phyloP scores from a whole-genome alignment of 2,797 vertebrate genomes.

The Epinephelus awoara region DNA sequence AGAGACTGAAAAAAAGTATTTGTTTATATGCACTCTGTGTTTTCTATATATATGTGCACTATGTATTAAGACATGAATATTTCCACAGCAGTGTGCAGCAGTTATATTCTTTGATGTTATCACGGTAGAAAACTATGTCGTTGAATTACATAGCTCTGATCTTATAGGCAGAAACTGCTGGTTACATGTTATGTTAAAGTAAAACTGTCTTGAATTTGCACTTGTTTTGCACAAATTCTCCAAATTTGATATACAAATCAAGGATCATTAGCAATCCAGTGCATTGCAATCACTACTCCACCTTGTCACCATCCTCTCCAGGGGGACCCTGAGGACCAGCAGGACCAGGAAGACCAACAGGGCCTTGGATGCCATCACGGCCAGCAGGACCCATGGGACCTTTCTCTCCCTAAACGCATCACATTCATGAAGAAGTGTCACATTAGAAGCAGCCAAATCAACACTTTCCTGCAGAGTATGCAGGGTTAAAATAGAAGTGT shows the following conservation, averaged over 20 bases:
- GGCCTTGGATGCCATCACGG: constrained; percentile 96
- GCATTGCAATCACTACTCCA: constrained; percentile 56
- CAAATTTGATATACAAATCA: background rate
- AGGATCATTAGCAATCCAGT: background rate
- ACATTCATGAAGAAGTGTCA: constrained; percentile 8
- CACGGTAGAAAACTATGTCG: background rate
- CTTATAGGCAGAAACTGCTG: background rate
- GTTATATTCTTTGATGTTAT: background rate
- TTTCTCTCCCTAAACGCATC: constrained; percentile 93
- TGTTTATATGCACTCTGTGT: background rate
- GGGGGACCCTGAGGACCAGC: constrained; percentile 97
- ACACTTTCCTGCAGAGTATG: background rate
- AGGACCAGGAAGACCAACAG: constrained; percentile 96
- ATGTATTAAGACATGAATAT: background rate
- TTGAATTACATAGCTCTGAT: background rate
- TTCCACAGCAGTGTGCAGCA: background rate
- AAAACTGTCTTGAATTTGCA: background rate
- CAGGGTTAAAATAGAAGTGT: background rate
- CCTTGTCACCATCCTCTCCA: constrained; percentile 99
- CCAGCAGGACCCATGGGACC: constrained; percentile 96
- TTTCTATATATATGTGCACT: background rate
- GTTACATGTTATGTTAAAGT: background rate
- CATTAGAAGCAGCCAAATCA: background rate
- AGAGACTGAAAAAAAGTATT: background rate
- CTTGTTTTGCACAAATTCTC: background rate